Evolutionary conservation across 2,888 invertebrate genomes (phyloP), one percentile per base, ranked within the genome.

Genomic region (Parnassius smintheus): DNA sequence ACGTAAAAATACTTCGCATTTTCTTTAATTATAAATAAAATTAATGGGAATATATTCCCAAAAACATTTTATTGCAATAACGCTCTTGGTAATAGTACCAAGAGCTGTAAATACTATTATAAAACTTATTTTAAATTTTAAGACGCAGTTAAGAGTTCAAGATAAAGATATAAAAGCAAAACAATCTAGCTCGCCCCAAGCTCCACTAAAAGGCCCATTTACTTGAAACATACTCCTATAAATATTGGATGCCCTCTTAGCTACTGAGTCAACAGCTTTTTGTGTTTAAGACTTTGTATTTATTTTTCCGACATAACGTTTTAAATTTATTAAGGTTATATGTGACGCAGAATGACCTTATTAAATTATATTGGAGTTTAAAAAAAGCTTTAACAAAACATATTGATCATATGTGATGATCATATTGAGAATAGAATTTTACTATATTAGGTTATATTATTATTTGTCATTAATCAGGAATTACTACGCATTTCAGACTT

Each of bases 221-320:
- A 61, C 65, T 67, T 52, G 61, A 67, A 59, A 59, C 63, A 66
- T 61, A 56, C 56, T 48, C 46, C 62, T 50, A 65, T 67, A 67
- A 67, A 67, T 64, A 61, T 56, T 61, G 46, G 53, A 48, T 59
- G 57, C 57, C 54, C 56, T 55, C 56, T 60, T 46, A 55, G 25
- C 59, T 56, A 25, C 48, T 22, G 52, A 56, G 59, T 62, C 52
- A 59, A 65, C 64, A 56, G 56, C 58, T 61, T 65, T 61, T 57
- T 57, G 53, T 55, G 51, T 61, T 60, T 56, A 64, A 61, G 56
- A 48, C 54, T 56, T 56, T 44, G 44, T 44, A 48, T 22, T 62
- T 54, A 60, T 56, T 61, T 55, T 62, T 54, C 57, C 44, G 48
- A 65, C 46, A 56, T 57, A 56, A 60, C 46, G 2, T 25, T 60